phyloP scores from a whole-genome alignment of 2,113 vertebrate genomes.

The Puma concolor region DNA sequence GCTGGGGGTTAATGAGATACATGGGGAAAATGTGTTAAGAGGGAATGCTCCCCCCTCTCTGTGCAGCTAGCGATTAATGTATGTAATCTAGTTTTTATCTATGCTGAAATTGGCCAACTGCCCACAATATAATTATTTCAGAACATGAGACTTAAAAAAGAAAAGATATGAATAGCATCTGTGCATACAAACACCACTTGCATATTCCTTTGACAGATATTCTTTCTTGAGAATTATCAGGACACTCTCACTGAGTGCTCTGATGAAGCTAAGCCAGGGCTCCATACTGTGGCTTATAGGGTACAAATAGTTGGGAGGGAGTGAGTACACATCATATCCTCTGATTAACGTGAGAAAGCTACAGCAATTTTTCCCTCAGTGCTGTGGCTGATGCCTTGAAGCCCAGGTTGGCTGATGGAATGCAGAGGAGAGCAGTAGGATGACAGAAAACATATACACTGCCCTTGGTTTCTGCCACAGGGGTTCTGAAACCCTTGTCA shows the following conservation, averaged over 20 bases:
- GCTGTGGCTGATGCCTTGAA: background rate
- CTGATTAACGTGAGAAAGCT: background rate
- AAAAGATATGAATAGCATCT: background rate
- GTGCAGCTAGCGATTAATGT: background rate
- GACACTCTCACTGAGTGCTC: background rate
- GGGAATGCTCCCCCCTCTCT: background rate
- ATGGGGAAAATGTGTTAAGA: background rate
- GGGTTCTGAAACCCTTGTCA: background rate
- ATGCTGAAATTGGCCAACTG: background rate
- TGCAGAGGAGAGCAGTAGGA: background rate
- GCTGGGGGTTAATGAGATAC: background rate
- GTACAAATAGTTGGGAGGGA: background rate
- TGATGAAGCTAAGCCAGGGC: background rate
- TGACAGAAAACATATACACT: background rate
- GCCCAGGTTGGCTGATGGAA: background rate
- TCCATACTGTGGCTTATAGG: background rate
- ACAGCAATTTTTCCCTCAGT: background rate
- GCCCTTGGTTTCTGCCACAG: background rate
- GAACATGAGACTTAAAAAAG: background rate
- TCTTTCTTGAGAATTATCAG: background rate
- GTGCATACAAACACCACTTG: background rate
- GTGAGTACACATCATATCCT: background rate
- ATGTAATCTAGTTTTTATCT: background rate
- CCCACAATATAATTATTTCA: constrained; percentile 46
- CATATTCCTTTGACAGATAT: background rate